Base-by-base conservation (phyloP, 1,140 invertebrate genomes). In the Drosophila aff. region DNA sequence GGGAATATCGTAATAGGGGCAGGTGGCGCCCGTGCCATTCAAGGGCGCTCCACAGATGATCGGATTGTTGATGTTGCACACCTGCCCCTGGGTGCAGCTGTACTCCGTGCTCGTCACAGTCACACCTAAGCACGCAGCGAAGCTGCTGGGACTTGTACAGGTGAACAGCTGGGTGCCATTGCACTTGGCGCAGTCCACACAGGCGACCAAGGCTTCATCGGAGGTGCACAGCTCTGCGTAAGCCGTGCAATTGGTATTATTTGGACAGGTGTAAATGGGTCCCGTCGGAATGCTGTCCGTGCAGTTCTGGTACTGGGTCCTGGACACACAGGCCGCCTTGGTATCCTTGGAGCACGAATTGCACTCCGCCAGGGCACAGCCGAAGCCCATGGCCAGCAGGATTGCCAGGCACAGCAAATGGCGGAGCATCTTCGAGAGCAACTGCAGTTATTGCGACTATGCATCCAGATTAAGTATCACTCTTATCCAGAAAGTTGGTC, bases 371-470 rank as follows among this genome's bases (percentile, higher is more conserved):
- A 16, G 65, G 59, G 55, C 18, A 38, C 26, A 16, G 28, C 2
- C 28, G 2, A 57, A 15, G 4, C 18, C 52, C 3, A 57, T 13
- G 23, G 23, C 55, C 26, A 59, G 11, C n/a, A 62, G 36, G 10
- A 83, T 6, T 7, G n/a, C 31, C 0, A 53, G 33, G 5, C 16
- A 21, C 33, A 76, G 13, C 44, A 63, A 26, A 6, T 73, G n/a
- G 8, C 40, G 67, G 4, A 52, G 47, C 82, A 85, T 86, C 21
- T 55, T 68, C 43, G n/a, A 63, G 15, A 62, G 76, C 47, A 72
- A 84, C 77, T 83, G 49, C 18, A 36, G 40, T 31, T 33, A 9
- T 33, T 11, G 2, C 8, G 13, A 3, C 41, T n/a, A 7, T 66
- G 50, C 50, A 65, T 11, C 13, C 13, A 26, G 38, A 16, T 68